These are phyloP conservation scores for Ageneiosus marmoratus DNA, from an alignment of 2,113 vertebrate genomes.

Conservation along the genomic window DNA sequence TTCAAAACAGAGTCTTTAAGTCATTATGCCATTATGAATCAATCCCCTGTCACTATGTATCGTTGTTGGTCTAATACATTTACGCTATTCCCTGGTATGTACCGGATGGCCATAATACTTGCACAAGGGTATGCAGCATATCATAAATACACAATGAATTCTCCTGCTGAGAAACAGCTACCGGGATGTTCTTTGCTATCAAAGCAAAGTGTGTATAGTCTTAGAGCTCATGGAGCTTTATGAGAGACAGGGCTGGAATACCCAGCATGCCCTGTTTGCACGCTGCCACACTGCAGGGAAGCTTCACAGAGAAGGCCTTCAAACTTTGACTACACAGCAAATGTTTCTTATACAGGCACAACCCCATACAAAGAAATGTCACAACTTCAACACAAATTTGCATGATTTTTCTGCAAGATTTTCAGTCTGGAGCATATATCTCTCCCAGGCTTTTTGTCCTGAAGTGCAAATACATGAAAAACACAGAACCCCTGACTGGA, in stretches of 20 bases:
- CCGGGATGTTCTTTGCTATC: not conserved
- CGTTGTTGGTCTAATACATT: conserved; percentile 26
- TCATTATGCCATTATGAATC: not conserved
- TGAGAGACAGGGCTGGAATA: conserved; percentile 23
- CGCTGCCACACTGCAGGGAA: conserved; percentile 15
- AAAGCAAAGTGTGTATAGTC: conserved; percentile 13
- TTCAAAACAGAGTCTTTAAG: not conserved
- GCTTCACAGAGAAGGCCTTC: conserved; percentile 11
- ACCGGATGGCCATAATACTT: conserved; percentile 6
- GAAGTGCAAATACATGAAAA: not conserved
- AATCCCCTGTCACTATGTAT: conserved; percentile 17
- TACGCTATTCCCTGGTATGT: conserved; percentile 16
- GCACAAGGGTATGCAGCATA: conserved; percentile 17
- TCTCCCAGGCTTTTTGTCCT: not conserved
- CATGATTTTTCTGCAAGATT: not conserved
- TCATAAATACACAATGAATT: conserved; percentile 22
- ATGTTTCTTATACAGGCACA: not conserved
- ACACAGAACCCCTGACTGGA: not conserved
- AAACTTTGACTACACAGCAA: not conserved
- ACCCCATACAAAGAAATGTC: not conserved
- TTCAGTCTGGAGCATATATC: conserved; percentile 12
- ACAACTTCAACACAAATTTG: conserved; percentile 14
- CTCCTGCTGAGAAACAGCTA: conserved; percentile 31
- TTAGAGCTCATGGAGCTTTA: not conserved
- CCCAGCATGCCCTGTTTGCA: conserved; percentile 27